Percentiles rank a stretch among this genome's conserved stretches.
These are phyloP conservation scores for Alca torda DNA, from an alignment of 2,797 vertebrate species.

Conservation along the genomic window DNA sequence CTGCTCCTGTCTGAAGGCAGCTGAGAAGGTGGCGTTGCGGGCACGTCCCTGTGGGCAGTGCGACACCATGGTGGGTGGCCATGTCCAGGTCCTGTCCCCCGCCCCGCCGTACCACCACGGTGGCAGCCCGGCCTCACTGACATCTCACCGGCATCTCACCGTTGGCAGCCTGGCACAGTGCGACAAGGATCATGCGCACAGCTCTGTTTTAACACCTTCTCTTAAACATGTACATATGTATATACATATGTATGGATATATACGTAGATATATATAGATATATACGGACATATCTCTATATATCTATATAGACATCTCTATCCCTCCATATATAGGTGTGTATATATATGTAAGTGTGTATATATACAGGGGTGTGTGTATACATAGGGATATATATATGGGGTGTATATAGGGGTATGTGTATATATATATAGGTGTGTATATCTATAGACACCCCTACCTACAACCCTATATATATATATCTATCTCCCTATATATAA, in stretches of 20 bases:
- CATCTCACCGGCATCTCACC: no score
- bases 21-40: rapidly evolving
- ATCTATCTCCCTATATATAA: not conserved
- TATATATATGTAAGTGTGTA: not conserved
- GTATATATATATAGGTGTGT: not conserved
- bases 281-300: not conserved
- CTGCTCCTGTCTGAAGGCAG: not conserved
- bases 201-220: not conserved
- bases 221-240: rapidly evolving
- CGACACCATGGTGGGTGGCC: rapidly evolving
- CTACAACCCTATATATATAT: not conserved
- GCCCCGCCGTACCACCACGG: rapidly evolving
- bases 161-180: no score
- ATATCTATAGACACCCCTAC: not conserved
- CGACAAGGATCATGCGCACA: rapidly evolving
- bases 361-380: not conserved
- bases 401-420: no score
- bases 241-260: not conserved
- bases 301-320: not conserved
- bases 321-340: not conserved
- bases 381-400: no score
- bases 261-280: not conserved
- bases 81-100: not conserved
- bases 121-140: no score
- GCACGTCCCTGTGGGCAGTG: rapidly evolving